Percentiles rank a stretch among this genome's conserved stretches.
Conservation (phyloP, 2,797 vertebrate species). For the Lutjanus argentimaculatus region DNA sequence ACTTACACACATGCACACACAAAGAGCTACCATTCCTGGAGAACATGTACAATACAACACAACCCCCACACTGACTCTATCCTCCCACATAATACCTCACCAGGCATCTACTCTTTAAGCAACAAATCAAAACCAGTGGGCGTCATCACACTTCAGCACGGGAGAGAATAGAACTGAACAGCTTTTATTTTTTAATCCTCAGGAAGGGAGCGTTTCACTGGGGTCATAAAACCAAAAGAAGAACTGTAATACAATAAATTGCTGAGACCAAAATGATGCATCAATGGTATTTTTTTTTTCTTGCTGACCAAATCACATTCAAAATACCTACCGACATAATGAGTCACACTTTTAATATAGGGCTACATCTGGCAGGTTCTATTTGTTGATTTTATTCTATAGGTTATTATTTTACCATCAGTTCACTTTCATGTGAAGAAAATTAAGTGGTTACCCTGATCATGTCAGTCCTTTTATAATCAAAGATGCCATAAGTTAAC, state of each 20-base stretch:
- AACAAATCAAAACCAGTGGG: slow-evolving; percentile 81
- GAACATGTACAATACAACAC: slow-evolving; percentile 76
- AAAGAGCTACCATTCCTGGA: slow-evolving; percentile 70
- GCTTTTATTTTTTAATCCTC: slow-evolving; percentile 55
- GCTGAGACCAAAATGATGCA: slow-evolving; percentile 8
- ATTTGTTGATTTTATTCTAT: not conserved
- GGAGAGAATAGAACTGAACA: slow-evolving; percentile 66
- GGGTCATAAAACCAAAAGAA: slow-evolving; percentile 46
- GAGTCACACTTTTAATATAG: not conserved
- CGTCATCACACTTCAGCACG: slow-evolving; percentile 72
- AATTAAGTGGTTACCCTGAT: not conserved
- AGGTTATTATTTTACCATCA: not conserved
- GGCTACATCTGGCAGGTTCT: no score
- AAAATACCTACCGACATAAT: not conserved
- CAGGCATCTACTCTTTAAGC: slow-evolving; percentile 80
- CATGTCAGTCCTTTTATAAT: not conserved
- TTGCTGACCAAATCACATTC: not conserved
- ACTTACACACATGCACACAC: slow-evolving; percentile 64
- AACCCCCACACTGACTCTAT: slow-evolving; percentile 73
- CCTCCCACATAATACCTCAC: slow-evolving; percentile 81
- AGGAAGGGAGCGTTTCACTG: slow-evolving; percentile 48
- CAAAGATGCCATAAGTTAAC: not conserved
- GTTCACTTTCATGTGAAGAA: not conserved
- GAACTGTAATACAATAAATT: slow-evolving; percentile 29
- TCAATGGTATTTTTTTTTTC: slow-evolving; percentile 8